These are phyloP conservation scores for Polyploca ridens DNA, from an alignment of 2,888 invertebrate genomes.

Conservation along the genomic window DNA sequence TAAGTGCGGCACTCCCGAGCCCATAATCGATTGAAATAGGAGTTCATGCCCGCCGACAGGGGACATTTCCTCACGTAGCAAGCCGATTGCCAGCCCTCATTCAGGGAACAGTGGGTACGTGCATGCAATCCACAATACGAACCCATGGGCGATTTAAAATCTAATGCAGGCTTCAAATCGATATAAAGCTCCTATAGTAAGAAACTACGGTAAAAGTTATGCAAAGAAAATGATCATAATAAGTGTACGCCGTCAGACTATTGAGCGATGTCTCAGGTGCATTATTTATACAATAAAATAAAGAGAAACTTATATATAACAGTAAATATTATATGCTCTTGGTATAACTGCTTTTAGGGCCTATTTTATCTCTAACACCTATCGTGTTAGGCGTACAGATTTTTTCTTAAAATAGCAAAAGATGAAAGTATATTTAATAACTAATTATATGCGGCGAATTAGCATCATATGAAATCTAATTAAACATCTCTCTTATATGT, in stretches of 20 bases:
- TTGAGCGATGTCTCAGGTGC: neutral
- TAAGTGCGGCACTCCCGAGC: conserved; percentile 27
- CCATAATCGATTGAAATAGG: conserved; percentile 52
- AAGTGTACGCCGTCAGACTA: neutral
- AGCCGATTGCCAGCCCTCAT: conserved; percentile 56
- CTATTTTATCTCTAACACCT: neutral
- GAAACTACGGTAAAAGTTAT: conserved; percentile 6
- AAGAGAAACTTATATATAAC: neutral
- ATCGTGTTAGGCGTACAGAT: neutral
- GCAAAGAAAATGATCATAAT: neutral
- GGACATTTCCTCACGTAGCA: conserved; percentile 67
- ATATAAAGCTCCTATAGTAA: conserved; percentile 4
- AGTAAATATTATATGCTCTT: too few relatives aligned
- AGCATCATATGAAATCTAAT: conserved; percentile 57
- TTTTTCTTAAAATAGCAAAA: neutral
- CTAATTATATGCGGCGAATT: conserved; percentile 38
- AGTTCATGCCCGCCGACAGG: conserved; percentile 36
- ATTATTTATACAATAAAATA: neutral
- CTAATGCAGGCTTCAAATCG: conserved; percentile 26
- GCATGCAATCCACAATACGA: conserved; percentile 62
- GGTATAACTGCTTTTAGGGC: neutral
- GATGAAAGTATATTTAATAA: conserved; percentile 32
- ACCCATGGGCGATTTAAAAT: conserved; percentile 39
- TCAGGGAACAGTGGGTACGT: conserved; percentile 60
- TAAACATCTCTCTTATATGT: conserved; percentile 49